Base-by-base conservation (phyloP, 2,888 invertebrate species). In the Tanytarsus gracilentus region DNA sequence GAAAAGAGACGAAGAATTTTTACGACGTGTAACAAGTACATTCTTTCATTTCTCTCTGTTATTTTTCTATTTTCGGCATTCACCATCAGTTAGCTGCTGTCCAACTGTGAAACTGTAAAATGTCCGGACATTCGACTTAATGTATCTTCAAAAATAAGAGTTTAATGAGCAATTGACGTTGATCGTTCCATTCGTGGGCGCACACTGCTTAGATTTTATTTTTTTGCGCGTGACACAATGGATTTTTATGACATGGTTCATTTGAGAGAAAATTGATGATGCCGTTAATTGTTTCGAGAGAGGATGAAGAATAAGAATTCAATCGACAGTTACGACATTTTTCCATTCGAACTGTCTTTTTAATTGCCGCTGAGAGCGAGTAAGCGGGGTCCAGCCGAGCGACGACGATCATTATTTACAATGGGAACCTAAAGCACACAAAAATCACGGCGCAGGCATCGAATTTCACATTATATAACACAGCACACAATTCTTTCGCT, bases 11-110 rank as follows among this genome's bases (percentile, higher is more conserved):
- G 27, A 56, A 40, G 39, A 56, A 56, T 56, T 18, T 53, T 53
- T 53, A 53, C 36, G 33, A 36, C 33, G 53, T 53, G 53, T 53
- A 53, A 36, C 53, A 53, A 53, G 53, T 53, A 36, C 53, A 53
- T 53, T 53, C 36, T 53, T 36, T 49, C 9, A 30, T 23, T 27
- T 23, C 36, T 44, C 18, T 33, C n/a, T 33, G n/a, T 33, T 4
- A 11, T 33, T 4, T n/a, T 33, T 44, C 44, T 44, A 44, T 44
- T 44, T 44, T 44, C 23, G 44, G 44, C 21, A 23, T n/a, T 44
- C 23, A 23, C 44, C 21, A 5, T 33, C 33, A 33, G 33, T 33
- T 33, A 33, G 33, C n/a, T n/a, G n/a, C 33, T 16, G n/a, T 26
- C 49, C 27, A 33, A 36, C 51, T 36, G 25, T 27, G 53, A 53